Evolutionary conservation across 2,888 invertebrate species (phyloP).

Genomic region (Falcaria lacertinaria): DNA sequence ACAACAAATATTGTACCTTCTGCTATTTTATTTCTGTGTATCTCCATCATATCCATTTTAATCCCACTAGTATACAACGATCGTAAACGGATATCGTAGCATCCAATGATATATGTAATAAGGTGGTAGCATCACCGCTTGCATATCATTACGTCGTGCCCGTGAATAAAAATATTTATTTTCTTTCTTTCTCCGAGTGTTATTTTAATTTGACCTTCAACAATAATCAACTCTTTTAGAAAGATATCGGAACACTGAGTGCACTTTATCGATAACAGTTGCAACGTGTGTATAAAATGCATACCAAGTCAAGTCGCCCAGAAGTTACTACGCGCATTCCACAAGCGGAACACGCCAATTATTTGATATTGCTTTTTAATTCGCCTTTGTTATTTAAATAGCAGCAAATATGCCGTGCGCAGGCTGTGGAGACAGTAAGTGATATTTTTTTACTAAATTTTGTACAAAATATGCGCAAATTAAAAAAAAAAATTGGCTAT

Average conservation of each 20-base stretch:
- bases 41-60: too few relatives aligned
- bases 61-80: too few relatives aligned
- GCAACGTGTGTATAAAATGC: slow-evolving; percentile 10
- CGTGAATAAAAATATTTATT: too few relatives aligned
- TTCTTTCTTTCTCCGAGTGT: too few relatives aligned
- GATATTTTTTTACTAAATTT: slow-evolving; percentile 2
- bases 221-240: background rate
- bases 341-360: background rate
- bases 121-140: too few relatives aligned
- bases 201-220: background rate
- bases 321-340: slow-evolving; percentile 10
- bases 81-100: too few relatives aligned
- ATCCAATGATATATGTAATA: too few relatives aligned
- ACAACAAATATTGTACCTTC: too few relatives aligned
- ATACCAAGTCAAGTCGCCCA: slow-evolving; percentile 8
- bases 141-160: too few relatives aligned
- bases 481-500: too few relatives aligned
- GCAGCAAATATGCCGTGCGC: slow-evolving; percentile 64
- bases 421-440: slow-evolving; percentile 71
- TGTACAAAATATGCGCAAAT: too few relatives aligned
- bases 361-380: background rate
- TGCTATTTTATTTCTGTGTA: too few relatives aligned
- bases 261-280: background rate
- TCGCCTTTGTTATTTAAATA: background rate
- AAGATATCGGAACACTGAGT: background rate